phyloP scores from a whole-genome alignment of 2,113 vertebrate species.

The Hippoglossus stenolepis region DNA sequence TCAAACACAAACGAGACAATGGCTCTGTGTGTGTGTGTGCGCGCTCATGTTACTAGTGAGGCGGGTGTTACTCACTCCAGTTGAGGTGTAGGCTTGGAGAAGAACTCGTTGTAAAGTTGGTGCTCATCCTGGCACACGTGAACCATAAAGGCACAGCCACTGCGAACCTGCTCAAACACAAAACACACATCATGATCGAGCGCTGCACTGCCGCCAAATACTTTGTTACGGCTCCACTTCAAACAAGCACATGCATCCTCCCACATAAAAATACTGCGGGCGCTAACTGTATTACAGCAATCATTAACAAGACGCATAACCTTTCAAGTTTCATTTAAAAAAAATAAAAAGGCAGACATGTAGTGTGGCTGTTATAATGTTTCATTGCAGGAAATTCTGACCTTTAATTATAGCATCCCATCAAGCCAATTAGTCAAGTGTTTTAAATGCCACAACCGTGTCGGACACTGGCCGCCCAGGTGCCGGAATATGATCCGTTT shows the following conservation, averaged over 20 bases:
- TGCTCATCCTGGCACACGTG: conserved; percentile 99
- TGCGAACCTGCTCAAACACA: conserved; percentile 87
- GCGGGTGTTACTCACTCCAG: conserved; percentile 89
- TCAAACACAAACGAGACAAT: conserved; percentile 28
- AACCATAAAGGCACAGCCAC: conserved; percentile 98
- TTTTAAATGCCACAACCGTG: conserved; percentile 52
- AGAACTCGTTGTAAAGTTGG: conserved; percentile 97
- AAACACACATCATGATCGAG: conserved; percentile 26
- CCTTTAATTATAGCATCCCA: conserved; percentile 68
- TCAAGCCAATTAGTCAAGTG: conserved; percentile 62
- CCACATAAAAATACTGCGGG: conserved; percentile 26
- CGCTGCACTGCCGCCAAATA: neutral
- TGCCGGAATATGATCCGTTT: conserved; percentile 17
- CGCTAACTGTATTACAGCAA: conserved; percentile 39
- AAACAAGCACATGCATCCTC: conserved; percentile 28
- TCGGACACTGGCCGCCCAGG: conserved; percentile 9
- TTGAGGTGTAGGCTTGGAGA: conserved; percentile 92
- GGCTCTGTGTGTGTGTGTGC: neutral
- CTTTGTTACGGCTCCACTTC: conserved; percentile 34
- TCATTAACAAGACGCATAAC: conserved; percentile 62
- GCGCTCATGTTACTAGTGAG: neutral
- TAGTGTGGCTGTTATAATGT: conserved; percentile 21
- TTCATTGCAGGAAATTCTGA: conserved; percentile 49
- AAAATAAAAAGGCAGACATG: conserved; percentile 29
- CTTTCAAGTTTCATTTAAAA: conserved; percentile 50